Base-by-base conservation (phyloP, 2,113 vertebrate genomes). In the Phylloscopus whistleri region DNA sequence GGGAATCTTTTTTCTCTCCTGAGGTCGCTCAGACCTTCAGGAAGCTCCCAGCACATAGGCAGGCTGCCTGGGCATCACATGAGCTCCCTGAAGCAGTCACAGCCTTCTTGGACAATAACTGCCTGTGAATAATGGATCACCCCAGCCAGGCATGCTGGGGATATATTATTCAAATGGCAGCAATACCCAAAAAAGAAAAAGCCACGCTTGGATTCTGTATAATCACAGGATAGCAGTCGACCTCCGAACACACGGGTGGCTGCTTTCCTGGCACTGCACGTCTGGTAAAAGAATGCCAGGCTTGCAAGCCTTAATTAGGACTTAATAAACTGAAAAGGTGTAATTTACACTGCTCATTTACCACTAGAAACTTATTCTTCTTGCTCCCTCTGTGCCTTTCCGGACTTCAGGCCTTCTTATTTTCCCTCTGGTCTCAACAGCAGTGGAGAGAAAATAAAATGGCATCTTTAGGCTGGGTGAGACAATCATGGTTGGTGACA, bases 281-380 rank as follows among this genome's bases (percentile, higher is more conserved):
- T 51, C 78, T 66, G 37, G n/a, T 43, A 79, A 58, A 91, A 87
- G 89, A 62, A 93, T 59, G 70, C 75, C 70, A 83, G 70, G 53
- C 46, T 87, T 77, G 67, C 60, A 95, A 88, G 53, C 49, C 27
- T 93, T 95, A 95, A 95, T 96, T 95, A 95, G 81, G 39, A 86
- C 41, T 84, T 93, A 89, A 95, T 91, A 96, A 95, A 92, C 52
- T 55, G 90, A 84, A 94, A 92, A 95, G 75, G 64, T 92, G 51
- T n/a, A 63, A 96, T 95, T 95, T 95, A 86, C 70, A 67, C 53
- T 95, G 72, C 60, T 92, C 51, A 53, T 91, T 90, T 93, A 90
- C 86, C 77, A 95, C 66, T 53, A 35, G 62, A 84, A 55, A 73
- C 6, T 5, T 72, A 58, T 56, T 92, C 73, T 72, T 86, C 77